Conservation (phyloP, 2,888 invertebrate species). For the Platycheirus albimanus region DNA sequence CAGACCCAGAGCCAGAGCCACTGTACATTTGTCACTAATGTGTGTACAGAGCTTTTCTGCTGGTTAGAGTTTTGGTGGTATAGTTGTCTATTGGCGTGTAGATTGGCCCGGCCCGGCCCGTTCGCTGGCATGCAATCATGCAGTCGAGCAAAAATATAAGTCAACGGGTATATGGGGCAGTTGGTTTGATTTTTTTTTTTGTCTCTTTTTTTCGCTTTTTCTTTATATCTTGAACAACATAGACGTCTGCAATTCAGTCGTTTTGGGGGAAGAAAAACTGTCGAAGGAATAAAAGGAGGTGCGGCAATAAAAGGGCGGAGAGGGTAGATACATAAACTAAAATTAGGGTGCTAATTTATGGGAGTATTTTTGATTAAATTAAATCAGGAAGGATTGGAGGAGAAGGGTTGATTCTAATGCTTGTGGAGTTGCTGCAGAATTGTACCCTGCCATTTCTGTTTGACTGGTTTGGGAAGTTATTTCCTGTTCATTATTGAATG, state of each 20-base stretch:
- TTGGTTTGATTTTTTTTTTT: slow-evolving; percentile 36
- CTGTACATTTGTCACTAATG: slow-evolving; percentile 50
- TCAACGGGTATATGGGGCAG: slow-evolving; percentile 77
- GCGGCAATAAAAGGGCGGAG: neutral
- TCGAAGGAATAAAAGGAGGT: neutral
- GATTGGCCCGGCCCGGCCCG: slow-evolving; percentile 41
- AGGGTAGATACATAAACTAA: neutral
- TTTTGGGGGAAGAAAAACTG: slow-evolving; percentile 23
- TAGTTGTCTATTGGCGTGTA: slow-evolving; percentile 63
- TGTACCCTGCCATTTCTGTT: slow-evolving; percentile 10
- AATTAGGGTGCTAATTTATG: slow-evolving; percentile 65
- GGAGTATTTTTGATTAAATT: slow-evolving; percentile 43
- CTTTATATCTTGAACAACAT: slow-evolving; percentile 26
- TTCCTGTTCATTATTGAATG: slow-evolving; percentile 12
- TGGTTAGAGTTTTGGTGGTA: slow-evolving; percentile 30
- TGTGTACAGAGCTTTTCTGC: slow-evolving; percentile 35
- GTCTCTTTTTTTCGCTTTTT: slow-evolving; percentile 35
- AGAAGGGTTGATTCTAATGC: slow-evolving; percentile 26
- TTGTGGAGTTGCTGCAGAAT: slow-evolving; percentile 10
- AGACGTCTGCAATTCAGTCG: slow-evolving; percentile 51
- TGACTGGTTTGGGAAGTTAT: slow-evolving; percentile 28
- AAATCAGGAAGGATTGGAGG: slow-evolving; percentile 32
- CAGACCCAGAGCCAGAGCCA: too few relatives aligned
- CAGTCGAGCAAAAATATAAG: slow-evolving; percentile 76
- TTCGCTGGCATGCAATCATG: slow-evolving; percentile 69